These are phyloP conservation scores for Scomberomorus guttatus DNA, from an alignment of 2,797 vertebrate genomes.

Conservation along the genomic window DNA sequence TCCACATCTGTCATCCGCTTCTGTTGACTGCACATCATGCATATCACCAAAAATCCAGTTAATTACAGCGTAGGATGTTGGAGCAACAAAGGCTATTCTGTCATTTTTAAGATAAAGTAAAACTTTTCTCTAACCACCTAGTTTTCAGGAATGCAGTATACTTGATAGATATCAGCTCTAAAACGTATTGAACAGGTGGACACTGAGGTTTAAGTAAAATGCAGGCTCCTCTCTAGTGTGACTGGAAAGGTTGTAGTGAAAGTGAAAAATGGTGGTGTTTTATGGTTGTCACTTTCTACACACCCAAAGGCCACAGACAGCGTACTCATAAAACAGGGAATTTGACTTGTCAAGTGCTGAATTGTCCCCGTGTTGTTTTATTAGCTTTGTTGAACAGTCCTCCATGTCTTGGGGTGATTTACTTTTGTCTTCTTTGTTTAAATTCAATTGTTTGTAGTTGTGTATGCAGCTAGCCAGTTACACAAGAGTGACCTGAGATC, in stretches of 20 bases:
- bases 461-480: neutral
- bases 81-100: neutral
- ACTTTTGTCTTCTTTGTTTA: constrained; percentile 35
- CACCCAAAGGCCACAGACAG: constrained; percentile 13
- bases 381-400: constrained; percentile 39
- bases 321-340: constrained; percentile 17
- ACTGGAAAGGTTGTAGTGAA: neutral
- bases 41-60: neutral
- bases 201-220: neutral
- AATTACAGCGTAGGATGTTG: neutral
- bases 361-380: constrained; percentile 12
- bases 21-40: neutral
- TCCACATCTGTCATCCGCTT: constrained; percentile 21
- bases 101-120: too few relatives aligned
- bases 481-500: neutral
- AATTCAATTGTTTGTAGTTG: constrained; percentile 11
- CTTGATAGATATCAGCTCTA: neutral
- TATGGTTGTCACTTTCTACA: neutral
- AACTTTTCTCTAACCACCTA: neutral
- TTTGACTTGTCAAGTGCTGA: constrained; percentile 16
- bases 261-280: constrained; percentile 11
- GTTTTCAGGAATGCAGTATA: neutral
- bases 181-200: neutral
- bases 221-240: neutral
- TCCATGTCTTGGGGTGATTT: constrained; percentile 18